These are phyloP conservation scores for Pampus argenteus DNA, from an alignment of 2,797 vertebrate species.

Conservation along the genomic window DNA sequence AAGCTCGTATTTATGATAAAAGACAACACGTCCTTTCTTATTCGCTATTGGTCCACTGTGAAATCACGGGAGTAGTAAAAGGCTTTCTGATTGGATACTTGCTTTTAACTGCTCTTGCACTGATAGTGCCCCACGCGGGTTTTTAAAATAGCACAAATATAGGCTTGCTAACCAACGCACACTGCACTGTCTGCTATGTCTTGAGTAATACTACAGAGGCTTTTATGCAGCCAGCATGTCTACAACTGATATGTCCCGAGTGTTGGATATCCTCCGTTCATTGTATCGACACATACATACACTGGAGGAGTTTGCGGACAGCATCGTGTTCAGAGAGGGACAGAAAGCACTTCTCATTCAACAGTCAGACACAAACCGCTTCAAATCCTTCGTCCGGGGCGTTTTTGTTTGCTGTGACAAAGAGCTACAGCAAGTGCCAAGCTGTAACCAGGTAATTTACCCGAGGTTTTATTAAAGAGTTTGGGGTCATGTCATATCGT, in stretches of 20 bases:
- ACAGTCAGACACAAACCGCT: constrained; percentile 68
- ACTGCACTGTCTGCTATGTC: fast-evolving
- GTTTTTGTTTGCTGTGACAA: constrained; percentile 78
- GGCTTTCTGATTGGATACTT: constrained; percentile 44
- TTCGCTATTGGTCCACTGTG: constrained; percentile 42
- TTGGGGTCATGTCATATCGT: background rate
- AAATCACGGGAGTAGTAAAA: background rate
- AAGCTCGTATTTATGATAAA: background rate
- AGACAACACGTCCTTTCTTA: constrained; percentile 31
- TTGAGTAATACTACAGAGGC: background rate
- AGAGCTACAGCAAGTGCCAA: constrained; percentile 72
- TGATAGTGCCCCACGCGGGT: constrained; percentile 45
- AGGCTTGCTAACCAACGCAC: fast-evolving
- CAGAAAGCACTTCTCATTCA: constrained; percentile 58
- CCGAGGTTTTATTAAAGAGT: background rate
- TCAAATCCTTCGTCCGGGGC: constrained; percentile 62
- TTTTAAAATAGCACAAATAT: background rate
- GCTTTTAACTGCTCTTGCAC: constrained; percentile 2
- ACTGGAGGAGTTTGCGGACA: constrained; percentile 73
- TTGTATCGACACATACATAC: constrained; percentile 73
- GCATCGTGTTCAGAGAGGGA: constrained; percentile 75
- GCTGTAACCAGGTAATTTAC: constrained; percentile 73
- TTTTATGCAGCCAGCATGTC: constrained; percentile 48
- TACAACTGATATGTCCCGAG: constrained; percentile 39
- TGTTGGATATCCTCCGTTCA: constrained; percentile 63